Conservation (phyloP, 1,140 invertebrate genomes). For the Neelides sp. region DNA sequence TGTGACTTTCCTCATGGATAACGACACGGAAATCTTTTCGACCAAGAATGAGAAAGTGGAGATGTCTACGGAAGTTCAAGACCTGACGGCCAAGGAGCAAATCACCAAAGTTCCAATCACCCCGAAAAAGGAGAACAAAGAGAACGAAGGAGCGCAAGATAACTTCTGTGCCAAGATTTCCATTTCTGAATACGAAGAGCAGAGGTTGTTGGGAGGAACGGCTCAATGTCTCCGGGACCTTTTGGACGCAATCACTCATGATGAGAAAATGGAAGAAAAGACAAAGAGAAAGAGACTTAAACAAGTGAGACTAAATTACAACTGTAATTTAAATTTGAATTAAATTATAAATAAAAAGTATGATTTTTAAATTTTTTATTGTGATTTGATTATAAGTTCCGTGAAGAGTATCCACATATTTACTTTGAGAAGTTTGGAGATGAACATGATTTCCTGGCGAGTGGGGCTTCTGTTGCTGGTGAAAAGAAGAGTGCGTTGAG, state of each 20-base stretch:
- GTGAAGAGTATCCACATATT: conserved; percentile 26
- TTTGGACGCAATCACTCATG: conserved; percentile 7
- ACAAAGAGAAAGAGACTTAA: conserved; percentile 15
- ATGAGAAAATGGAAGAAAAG: conserved; percentile 15
- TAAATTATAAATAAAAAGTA: background rate
- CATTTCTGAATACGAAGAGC: conserved; percentile 25
- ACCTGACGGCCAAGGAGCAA: conserved; percentile 22
- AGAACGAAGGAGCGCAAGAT: conserved; percentile 7
- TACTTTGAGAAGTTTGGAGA: conserved; percentile 24
- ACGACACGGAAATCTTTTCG: conserved; percentile 24
- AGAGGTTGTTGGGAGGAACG: conserved; percentile 23
- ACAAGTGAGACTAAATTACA: conserved; percentile 10
- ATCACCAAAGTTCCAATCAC: conserved; percentile 14
- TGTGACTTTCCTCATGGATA: conserved; percentile 29
- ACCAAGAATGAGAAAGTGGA: conserved; percentile 12
- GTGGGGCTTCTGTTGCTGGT: no score
- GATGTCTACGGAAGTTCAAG: conserved; percentile 10
- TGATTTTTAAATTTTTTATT: conserved; percentile 3
- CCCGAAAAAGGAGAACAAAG: conserved; percentile 10
- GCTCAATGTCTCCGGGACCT: conserved; percentile 16
- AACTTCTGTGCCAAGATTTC: conserved; percentile 22
- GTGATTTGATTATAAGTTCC: conserved; percentile 22
- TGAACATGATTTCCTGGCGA: no score
- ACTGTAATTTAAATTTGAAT: background rate
- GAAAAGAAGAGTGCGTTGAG: no score